Evolutionary conservation across 2,113 vertebrate genomes (phyloP).

Genomic region (human): GRCh38 chr2:238489501-238490000

Average conservation of each 20-base stretch:
- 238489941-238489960: background rate
- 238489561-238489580: too few relatives aligned
- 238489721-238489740: background rate
- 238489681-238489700: accelerated
- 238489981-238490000: background rate
- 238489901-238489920: background rate
- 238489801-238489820: background rate
- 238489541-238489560: background rate
- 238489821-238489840: background rate
- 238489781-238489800: background rate
- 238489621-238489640: background rate
- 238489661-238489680: background rate
- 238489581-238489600: background rate
- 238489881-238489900: background rate
- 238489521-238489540: too few relatives aligned
- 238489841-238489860: background rate
- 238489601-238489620: background rate
- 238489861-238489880: background rate
- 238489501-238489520: background rate
- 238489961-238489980: background rate
- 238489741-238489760: background rate
- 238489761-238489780: background rate
- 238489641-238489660: background rate
- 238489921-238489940: background rate
- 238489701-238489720: accelerated